A percentile compares a stretch with the other conserved stretches of the same genome.
Evolutionary conservation across 2,797 vertebrate species (phyloP).

Genomic region (Cyclopterus lumpus): DNA sequence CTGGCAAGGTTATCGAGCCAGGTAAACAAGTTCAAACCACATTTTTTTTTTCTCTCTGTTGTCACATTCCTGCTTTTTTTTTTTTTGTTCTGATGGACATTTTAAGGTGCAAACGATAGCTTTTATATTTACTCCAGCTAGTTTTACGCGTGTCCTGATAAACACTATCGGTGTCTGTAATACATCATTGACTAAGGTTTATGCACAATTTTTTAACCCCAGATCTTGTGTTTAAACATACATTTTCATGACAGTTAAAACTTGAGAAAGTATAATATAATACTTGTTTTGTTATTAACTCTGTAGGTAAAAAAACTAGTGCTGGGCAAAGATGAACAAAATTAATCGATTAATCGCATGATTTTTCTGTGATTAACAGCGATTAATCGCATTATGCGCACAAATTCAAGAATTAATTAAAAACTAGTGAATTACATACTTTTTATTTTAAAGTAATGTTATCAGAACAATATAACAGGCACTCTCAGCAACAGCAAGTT

Average conservation of each 20-base stretch:
- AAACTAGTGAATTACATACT: no score
- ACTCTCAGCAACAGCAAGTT: no score
- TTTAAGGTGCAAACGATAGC: background rate
- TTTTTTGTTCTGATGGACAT: background rate
- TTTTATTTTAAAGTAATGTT: no score
- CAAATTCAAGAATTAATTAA: no score
- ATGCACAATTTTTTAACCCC: background rate
- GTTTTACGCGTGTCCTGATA: background rate
- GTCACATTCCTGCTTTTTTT: background rate
- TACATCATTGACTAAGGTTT: no score
- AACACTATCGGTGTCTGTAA: background rate
- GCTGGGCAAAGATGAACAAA: no score
- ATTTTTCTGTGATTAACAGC: no score
- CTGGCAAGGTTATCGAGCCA: conserved; percentile 98
- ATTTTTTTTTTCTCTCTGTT: background rate
- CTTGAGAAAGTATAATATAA: background rate
- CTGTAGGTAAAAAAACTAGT: no score
- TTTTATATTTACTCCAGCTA: background rate
- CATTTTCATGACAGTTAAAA: background rate
- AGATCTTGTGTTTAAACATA: background rate
- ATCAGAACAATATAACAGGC: no score
- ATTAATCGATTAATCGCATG: no score
- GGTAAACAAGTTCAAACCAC: conserved; percentile 78
- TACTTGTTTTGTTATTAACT: background rate
- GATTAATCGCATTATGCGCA: no score